Evolutionary conservation across 92 coral and sea anemone genomes (phyloP).

Genomic region (Porites rus): DNA sequence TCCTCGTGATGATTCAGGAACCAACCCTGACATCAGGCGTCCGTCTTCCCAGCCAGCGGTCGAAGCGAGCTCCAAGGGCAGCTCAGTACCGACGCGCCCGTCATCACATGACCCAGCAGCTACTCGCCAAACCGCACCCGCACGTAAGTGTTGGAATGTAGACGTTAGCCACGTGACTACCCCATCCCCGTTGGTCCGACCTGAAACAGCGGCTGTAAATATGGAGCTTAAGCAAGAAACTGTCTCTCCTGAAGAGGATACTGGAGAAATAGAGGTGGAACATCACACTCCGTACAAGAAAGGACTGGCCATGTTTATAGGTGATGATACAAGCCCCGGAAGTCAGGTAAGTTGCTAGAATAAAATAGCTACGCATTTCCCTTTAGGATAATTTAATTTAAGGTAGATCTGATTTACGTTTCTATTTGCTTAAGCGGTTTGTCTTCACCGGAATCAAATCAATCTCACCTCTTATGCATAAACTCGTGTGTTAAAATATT

Average conservation of each 20-base stretch:
- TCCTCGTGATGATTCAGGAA: slow-evolving; percentile 19
- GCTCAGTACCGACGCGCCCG: slow-evolving; percentile 29
- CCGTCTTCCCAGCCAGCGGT: slow-evolving; percentile 60
- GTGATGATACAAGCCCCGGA: slow-evolving; percentile 64
- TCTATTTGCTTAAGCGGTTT: not conserved
- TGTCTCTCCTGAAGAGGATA: slow-evolving; percentile 19
- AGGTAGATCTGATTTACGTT: not conserved
- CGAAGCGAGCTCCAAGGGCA: slow-evolving; percentile 13
- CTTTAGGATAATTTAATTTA: too few relatives aligned
- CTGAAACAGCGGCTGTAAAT: slow-evolving; percentile 24
- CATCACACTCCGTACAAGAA: slow-evolving; percentile 65
- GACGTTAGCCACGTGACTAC: slow-evolving; percentile 16
- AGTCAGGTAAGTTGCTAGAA: slow-evolving; percentile 51
- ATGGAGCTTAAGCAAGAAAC: slow-evolving; percentile 2
- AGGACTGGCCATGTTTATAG: slow-evolving; percentile 87
- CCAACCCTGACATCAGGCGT: not conserved
- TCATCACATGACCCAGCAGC: slow-evolving; percentile 42
- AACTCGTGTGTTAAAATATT: too few relatives aligned
- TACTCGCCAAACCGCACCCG: slow-evolving; percentile 6
- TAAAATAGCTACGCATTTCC: too few relatives aligned
- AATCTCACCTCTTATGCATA: too few relatives aligned
- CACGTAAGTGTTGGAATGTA: slow-evolving; percentile 47
- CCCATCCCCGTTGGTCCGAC: slow-evolving; percentile 47
- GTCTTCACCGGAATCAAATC: not conserved
- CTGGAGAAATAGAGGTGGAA: slow-evolving; percentile 55